Evolutionary conservation across 2,888 invertebrate species (phyloP).

Genomic region (Polia nebulosa): DNA sequence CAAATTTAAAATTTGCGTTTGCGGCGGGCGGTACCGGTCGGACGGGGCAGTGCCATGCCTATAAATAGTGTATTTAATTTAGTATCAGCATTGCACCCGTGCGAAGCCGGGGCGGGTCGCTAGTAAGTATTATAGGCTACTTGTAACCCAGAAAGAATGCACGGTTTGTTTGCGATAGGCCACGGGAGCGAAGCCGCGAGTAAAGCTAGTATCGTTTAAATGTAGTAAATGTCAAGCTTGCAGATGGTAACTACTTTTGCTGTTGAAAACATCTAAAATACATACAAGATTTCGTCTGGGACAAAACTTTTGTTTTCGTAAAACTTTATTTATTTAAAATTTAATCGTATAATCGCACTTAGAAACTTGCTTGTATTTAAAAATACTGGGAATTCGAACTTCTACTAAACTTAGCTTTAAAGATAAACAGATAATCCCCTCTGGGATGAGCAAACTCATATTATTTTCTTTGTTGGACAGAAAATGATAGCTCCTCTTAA

Average conservation of each 20-base stretch:
- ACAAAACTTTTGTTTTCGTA: not conserved
- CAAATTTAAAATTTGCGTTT: too few species aligned
- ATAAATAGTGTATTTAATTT: too few species aligned
- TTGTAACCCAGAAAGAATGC: too few species aligned
- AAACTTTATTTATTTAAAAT: not conserved
- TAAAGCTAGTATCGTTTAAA: too few species aligned
- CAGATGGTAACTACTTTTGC: too few species aligned
- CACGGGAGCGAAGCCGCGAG: not conserved
- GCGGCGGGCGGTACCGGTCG: too few species aligned
- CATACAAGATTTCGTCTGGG: not conserved
- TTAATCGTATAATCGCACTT: not conserved
- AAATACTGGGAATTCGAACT: not conserved
- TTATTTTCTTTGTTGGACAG: slow-evolving; percentile 30
- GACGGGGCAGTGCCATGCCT: too few species aligned
- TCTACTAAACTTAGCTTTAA: slow-evolving; percentile 22
- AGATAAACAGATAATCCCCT: slow-evolving; percentile 20
- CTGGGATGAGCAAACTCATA: slow-evolving; percentile 8
- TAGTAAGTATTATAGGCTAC: too few species aligned
- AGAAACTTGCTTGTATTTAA: slow-evolving; percentile 1
- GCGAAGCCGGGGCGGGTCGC: too few species aligned
- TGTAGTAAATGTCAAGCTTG: not conserved
- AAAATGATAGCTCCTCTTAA: slow-evolving; percentile 19
- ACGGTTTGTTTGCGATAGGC: not conserved
- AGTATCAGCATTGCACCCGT: too few species aligned
- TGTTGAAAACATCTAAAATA: not conserved